Conservation (phyloP, 2,888 invertebrate genomes). For the Lasioglossum zephyrum region DNA sequence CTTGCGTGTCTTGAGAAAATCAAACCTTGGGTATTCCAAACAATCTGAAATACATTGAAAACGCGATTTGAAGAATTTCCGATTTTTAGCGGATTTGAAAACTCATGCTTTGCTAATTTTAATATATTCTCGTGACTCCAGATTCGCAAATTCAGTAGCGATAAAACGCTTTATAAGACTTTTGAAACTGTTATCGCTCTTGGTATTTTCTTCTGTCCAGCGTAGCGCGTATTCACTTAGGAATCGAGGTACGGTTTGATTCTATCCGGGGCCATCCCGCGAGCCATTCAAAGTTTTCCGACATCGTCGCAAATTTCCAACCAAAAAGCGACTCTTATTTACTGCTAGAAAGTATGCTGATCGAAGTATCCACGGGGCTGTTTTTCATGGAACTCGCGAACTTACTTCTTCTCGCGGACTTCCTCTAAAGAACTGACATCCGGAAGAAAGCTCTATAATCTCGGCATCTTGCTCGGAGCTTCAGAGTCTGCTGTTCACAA, state of each 20-base stretch:
- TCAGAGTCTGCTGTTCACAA: neutral
- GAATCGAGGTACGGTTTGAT: slow-evolving; percentile 19
- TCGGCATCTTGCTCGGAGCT: neutral
- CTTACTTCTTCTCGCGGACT: slow-evolving; percentile 21
- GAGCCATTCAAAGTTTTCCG: slow-evolving; percentile 58
- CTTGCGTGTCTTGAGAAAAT: too few relatives aligned
- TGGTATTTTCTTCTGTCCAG: neutral
- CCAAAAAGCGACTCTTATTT: slow-evolving; percentile 66
- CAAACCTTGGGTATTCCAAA: too few relatives aligned
- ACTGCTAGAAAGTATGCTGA: slow-evolving; percentile 52
- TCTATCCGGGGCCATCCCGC: slow-evolving; percentile 42
- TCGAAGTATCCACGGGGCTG: slow-evolving; percentile 22
- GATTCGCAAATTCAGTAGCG: neutral
- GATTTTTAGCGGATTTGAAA: too few relatives aligned
- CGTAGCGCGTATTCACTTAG: neutral
- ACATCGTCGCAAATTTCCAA: slow-evolving; percentile 53
- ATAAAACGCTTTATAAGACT: neutral
- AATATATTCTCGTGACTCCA: neutral
- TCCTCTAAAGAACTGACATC: neutral
- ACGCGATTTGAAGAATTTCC: too few relatives aligned
- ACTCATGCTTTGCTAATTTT: too few relatives aligned
- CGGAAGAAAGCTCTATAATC: neutral
- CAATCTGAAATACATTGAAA: too few relatives aligned
- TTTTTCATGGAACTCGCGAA: slow-evolving; percentile 46
- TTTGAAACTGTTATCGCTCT: neutral